Conservation (phyloP, 2,888 invertebrate species). For the Melipona bicolor region DNA sequence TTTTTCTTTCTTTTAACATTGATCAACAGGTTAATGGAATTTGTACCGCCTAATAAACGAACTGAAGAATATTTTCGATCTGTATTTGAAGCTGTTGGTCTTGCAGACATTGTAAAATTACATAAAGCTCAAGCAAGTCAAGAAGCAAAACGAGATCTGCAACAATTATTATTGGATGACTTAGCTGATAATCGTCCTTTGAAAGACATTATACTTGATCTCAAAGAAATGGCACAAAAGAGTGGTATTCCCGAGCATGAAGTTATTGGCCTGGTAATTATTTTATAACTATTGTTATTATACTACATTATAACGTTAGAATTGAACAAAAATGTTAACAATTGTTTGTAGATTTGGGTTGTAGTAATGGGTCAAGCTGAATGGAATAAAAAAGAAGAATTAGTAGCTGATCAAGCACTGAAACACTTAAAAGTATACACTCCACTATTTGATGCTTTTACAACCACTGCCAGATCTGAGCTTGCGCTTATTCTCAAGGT, state of each 20-base stretch:
- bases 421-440: slow-evolving; percentile 95
- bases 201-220: slow-evolving; percentile 93
- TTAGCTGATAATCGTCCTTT: slow-evolving; percentile 94
- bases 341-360: slow-evolving; percentile 91
- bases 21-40: slow-evolving; percentile 91
- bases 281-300: neutral
- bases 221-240: slow-evolving; percentile 93
- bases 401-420: slow-evolving; percentile 97
- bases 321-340: neutral
- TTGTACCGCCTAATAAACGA: slow-evolving; percentile 97
- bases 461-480: slow-evolving; percentile 94
- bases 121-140: slow-evolving; percentile 94
- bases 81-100: slow-evolving; percentile 92
- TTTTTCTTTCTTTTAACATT: slow-evolving; percentile 32
- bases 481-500: slow-evolving; percentile 95
- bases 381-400: slow-evolving; percentile 99
- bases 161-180: slow-evolving; percentile 91
- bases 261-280: slow-evolving; percentile 92
- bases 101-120: slow-evolving; percentile 91
- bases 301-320: neutral
- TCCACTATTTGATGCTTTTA: slow-evolving; percentile 93
- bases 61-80: slow-evolving; percentile 94
- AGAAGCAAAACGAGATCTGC: slow-evolving; percentile 92
- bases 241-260: slow-evolving; percentile 96
- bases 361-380: slow-evolving; percentile 98